Evolutionary conservation across 2,888 invertebrate species (phyloP), one percentile per base, ranked within the genome.

Genomic region (Spodoptera exigua): DNA sequence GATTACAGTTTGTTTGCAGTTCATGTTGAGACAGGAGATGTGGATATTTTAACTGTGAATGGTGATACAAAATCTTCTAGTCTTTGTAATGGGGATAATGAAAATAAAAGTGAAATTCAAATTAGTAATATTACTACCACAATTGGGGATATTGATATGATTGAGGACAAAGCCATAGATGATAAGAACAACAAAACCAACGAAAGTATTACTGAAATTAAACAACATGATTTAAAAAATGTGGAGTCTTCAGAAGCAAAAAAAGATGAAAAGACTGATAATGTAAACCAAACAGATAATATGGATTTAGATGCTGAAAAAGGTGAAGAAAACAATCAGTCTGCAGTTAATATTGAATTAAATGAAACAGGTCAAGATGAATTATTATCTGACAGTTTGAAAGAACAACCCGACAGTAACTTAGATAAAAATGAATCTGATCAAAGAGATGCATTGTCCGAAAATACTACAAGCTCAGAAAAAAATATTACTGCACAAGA

Each of bases 1-100:
- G 95, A 96, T 81, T 98, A 98, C 82, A 95, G 95, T 62, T 91
- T 91, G 0, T 80, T 95, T 49, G 88, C 93, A 72, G 85, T 92
- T 14, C 89, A 88, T 76, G 70, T 64, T 74, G 90, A 90, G 63
- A 61, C 63, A 60, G 80, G 54, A 46, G 82, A 87, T 69, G 78
- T 89, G 52, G 88, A 89, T 71, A 70, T 84, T 51, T 54, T 78
- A 35, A 69, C 66, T 59, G 64, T 77, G 9, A 79, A 78, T 81
- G 64, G 70, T 41, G 54, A 62, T 40, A 62, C 67, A 58, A 66
- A 65, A 5, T 55, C 49, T 41, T 34, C 46, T 66, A 27, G 47
- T 27, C 35, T 72, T 47, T 73, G 58, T 32, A 83, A 83, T 78
- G 78, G 71, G 18, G 66, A 72, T 46, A 36, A 49, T 43, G 32